A percentile compares a stretch with the other conserved stretches of the same genome.
These are phyloP conservation scores for Trichomalopsis sarcophagae DNA, from an alignment of 1,140 invertebrate genomes.

Conservation along the genomic window DNA sequence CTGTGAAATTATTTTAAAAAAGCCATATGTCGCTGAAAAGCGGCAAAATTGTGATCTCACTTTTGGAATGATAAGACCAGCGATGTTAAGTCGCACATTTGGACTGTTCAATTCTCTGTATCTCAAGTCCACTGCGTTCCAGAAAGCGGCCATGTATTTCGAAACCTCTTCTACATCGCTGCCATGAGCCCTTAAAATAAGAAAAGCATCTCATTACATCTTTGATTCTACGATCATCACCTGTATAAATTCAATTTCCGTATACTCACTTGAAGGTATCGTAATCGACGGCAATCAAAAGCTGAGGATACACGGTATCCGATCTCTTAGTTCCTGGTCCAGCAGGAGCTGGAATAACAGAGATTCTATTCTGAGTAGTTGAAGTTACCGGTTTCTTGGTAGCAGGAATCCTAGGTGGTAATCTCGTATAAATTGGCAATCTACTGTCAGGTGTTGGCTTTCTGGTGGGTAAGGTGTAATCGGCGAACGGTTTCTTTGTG, in stretches of 20 bases:
- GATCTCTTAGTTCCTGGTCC: neutral
- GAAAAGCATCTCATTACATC: neutral
- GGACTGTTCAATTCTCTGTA: constrained; percentile 48
- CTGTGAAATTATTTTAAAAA: neutral
- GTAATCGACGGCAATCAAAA: constrained; percentile 13
- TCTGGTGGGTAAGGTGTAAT: too few relatives aligned
- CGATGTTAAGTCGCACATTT: constrained; percentile 49
- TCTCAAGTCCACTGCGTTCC: constrained; percentile 53
- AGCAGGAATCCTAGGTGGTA: neutral
- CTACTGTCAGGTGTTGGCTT: too few relatives aligned
- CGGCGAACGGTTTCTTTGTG: too few relatives aligned
- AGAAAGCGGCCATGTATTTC: constrained; percentile 51
- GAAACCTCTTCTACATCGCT: constrained; percentile 25
- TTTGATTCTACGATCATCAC: neutral
- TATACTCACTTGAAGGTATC: constrained; percentile 16
- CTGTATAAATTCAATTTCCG: neutral
- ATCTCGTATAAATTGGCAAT: too few relatives aligned
- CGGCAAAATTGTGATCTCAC: neutral
- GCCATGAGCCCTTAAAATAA: constrained; percentile 21
- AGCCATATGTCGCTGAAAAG: neutral
- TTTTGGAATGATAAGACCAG: constrained; percentile 43
- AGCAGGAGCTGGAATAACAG: neutral
- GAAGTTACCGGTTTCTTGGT: neutral
- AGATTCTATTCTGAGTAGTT: neutral
- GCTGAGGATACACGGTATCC: constrained; percentile 11